These are phyloP conservation scores for Poecile atricapillus DNA, from an alignment of 2,113 vertebrate species.

Conservation along the genomic window DNA sequence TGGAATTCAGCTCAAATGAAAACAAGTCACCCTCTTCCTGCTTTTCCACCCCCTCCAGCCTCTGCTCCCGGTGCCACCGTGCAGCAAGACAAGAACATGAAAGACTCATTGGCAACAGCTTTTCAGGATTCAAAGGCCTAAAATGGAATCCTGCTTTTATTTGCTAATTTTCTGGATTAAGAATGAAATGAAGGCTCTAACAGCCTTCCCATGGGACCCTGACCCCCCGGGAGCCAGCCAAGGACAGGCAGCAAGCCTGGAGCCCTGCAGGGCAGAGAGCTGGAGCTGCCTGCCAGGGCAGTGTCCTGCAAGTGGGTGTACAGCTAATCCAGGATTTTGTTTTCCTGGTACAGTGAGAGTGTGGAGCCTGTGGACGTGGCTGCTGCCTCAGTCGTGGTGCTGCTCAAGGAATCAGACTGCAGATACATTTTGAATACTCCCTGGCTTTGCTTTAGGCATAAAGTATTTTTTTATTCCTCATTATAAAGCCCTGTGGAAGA, in stretches of 20 bases:
- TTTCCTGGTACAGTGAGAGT: background rate
- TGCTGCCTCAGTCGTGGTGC: background rate
- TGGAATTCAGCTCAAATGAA: conserved; percentile 11
- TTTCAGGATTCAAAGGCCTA: background rate
- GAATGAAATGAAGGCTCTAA: background rate
- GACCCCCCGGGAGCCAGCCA: background rate
- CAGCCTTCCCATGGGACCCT: background rate
- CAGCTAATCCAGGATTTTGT: background rate
- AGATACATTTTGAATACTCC: background rate
- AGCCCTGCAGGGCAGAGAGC: background rate
- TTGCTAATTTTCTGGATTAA: background rate
- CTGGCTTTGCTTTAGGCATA: background rate
- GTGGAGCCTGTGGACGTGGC: background rate
- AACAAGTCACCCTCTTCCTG: background rate
- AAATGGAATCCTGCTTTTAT: background rate
- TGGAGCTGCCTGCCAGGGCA: background rate
- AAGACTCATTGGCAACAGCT: background rate
- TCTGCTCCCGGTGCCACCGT: background rate
- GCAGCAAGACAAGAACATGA: background rate
- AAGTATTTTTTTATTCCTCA: background rate
- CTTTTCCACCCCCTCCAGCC: background rate
- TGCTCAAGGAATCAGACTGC: background rate
- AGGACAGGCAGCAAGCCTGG: background rate
- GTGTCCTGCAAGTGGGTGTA: background rate
- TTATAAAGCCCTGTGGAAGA: background rate